Evolutionary conservation across 2,888 invertebrate genomes (phyloP).

Genomic region (Hedya salicella): DNA sequence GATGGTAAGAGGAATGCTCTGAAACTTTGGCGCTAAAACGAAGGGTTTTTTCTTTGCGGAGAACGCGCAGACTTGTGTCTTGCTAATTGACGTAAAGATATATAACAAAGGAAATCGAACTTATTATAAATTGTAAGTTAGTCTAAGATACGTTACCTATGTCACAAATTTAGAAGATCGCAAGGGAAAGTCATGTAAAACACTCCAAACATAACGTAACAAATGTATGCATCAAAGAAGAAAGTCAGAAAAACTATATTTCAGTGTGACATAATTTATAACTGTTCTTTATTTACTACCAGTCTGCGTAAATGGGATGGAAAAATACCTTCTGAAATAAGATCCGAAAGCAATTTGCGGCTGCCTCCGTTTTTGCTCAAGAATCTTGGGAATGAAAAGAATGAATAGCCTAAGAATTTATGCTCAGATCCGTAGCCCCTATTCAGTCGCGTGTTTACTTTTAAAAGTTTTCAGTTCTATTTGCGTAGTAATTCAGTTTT

Average conservation of each 20-base stretch:
- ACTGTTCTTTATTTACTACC: slow-evolving; percentile 1
- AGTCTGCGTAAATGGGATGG: background rate
- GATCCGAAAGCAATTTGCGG: slow-evolving; percentile 10
- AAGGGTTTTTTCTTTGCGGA: no score
- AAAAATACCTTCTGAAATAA: background rate
- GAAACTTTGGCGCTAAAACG: no score
- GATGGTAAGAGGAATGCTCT: no score
- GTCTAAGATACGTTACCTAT: no score
- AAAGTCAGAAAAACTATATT: background rate
- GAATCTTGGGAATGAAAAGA: slow-evolving; percentile 17
- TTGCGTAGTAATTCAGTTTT: slow-evolving; percentile 18
- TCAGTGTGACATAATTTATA: slow-evolving; percentile 5
- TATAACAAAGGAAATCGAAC: no score
- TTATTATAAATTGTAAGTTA: no score
- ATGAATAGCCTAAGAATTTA: slow-evolving; percentile 8
- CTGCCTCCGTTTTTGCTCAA: background rate
- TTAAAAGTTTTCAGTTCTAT: slow-evolving; percentile 6
- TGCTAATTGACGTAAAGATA: no score
- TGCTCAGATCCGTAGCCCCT: slow-evolving; percentile 8
- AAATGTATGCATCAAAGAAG: slow-evolving; percentile 3
- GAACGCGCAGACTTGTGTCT: no score
- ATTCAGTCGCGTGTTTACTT: slow-evolving; percentile 32
- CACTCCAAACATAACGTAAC: background rate
- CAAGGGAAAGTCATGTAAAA: background rate
- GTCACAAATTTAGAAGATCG: no score